A percentile compares a stretch with the other conserved stretches of the same genome.
Evolutionary conservation across 2,113 vertebrate genomes (phyloP).

Genomic region (Tor tambroides): DNA sequence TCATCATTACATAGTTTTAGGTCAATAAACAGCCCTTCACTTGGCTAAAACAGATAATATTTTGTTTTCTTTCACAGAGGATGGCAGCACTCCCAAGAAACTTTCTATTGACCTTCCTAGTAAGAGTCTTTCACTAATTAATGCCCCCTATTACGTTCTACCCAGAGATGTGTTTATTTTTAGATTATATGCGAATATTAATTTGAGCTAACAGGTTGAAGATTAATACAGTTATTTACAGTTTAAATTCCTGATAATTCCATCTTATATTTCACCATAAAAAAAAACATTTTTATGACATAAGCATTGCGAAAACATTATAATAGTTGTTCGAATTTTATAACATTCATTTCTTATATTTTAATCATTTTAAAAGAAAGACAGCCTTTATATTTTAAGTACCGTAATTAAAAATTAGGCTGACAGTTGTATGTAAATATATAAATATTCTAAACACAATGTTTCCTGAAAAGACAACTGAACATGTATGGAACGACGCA

Average conservation of each 20-base stretch:
- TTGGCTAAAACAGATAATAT: slow-evolving; percentile 45
- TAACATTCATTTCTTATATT: no score
- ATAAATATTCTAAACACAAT: background rate
- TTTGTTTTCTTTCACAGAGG: slow-evolving; percentile 79
- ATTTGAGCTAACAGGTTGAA: background rate
- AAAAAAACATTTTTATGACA: no score
- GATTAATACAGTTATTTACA: background rate
- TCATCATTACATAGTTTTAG: background rate
- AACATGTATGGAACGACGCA: background rate
- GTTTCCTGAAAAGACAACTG: background rate
- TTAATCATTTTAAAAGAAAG: no score
- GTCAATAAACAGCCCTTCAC: background rate
- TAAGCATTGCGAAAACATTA: no score
- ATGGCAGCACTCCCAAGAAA: slow-evolving; percentile 77
- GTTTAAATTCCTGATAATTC: background rate
- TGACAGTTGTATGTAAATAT: no score
- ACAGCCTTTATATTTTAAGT: no score
- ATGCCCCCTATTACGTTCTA: slow-evolving; percentile 54
- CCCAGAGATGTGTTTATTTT: background rate
- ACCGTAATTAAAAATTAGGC: no score
- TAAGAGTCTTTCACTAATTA: slow-evolving; percentile 67
- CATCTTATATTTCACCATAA: background rate
- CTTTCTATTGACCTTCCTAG: slow-evolving; percentile 79
- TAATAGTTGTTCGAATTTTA: no score
- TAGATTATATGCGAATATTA: background rate